phyloP scores from a whole-genome alignment of 2,113 vertebrate species.

The Chinchilla lanigera region DNA sequence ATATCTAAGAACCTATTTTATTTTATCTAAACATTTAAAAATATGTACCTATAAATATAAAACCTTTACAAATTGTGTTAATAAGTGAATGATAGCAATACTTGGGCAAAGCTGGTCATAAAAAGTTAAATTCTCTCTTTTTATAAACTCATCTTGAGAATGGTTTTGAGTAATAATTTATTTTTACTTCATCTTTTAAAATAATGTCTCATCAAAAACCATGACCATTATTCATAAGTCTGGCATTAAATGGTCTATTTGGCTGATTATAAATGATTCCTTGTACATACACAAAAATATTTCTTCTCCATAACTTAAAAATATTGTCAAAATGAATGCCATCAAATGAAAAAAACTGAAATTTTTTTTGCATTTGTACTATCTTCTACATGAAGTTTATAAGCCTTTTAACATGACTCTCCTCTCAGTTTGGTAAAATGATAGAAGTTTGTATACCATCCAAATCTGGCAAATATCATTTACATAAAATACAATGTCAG shows the following conservation, averaged over 20 bases:
- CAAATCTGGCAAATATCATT: neutral
- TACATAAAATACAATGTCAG: neutral
- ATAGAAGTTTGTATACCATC: neutral
- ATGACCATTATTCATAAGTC: neutral
- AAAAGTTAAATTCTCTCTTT: conserved; percentile 43
- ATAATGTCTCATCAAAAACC: neutral
- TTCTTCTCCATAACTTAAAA: neutral
- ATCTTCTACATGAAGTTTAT: neutral
- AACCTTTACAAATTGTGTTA: neutral
- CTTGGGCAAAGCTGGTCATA: neutral
- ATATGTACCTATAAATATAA: neutral
- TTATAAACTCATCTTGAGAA: neutral
- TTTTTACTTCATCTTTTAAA: neutral
- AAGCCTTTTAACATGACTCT: neutral
- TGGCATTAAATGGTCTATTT: neutral
- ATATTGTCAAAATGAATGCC: neutral
- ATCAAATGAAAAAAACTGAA: neutral
- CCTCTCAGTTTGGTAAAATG: neutral
- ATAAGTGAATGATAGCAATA: neutral
- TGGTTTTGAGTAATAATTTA: neutral
- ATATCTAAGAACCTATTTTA: neutral
- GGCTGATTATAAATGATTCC: neutral
- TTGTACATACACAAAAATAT: rapidly evolving
- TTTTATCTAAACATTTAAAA: neutral
- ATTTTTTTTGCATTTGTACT: neutral